Percentiles rank a stretch among this genome's conserved stretches.
Conservation (phyloP, 2,113 vertebrate genomes). For the Poicephalus meyeri region DNA sequence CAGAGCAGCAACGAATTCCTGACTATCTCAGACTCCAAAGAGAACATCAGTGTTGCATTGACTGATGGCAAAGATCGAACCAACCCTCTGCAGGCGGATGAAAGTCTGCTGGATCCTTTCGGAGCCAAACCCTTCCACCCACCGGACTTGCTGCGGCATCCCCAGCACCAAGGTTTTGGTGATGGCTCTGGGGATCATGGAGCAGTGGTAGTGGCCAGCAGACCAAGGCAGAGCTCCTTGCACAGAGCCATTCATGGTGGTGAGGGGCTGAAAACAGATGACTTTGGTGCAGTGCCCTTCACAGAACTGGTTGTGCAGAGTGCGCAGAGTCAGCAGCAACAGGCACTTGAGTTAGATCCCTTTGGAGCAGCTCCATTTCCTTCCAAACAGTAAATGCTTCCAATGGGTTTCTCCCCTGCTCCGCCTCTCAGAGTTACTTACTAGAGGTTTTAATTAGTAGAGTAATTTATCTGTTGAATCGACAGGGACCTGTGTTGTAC, state of each 20-base stretch:
- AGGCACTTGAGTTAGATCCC: conserved; percentile 86
- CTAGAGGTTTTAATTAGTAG: conserved; percentile 19
- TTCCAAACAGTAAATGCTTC: conserved; percentile 86
- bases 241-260: conserved; percentile 64
- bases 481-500: conserved; percentile 1
- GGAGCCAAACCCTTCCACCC: conserved; percentile 94
- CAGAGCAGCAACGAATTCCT: conserved; percentile 97
- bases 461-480: background rate
- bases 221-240: conserved; percentile 78
- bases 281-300: conserved; percentile 95
- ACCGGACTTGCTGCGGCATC: conserved; percentile 77
- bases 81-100: conserved; percentile 76
- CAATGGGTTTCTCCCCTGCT: background rate
- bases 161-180: conserved; percentile 78
- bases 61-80: conserved; percentile 82
- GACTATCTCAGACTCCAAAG: conserved; percentile 92
- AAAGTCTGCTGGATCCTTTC: conserved; percentile 85
- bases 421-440: background rate
- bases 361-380: conserved; percentile 97
- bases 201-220: conserved; percentile 54
- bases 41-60: conserved; percentile 89
- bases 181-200: conserved; percentile 78
- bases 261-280: conserved; percentile 84
- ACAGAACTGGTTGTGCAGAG: conserved; percentile 85
- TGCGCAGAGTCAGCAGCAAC: conserved; percentile 71